Conservation (phyloP, 2,797 vertebrate genomes). For the Cetoscarus ocellatus region DNA sequence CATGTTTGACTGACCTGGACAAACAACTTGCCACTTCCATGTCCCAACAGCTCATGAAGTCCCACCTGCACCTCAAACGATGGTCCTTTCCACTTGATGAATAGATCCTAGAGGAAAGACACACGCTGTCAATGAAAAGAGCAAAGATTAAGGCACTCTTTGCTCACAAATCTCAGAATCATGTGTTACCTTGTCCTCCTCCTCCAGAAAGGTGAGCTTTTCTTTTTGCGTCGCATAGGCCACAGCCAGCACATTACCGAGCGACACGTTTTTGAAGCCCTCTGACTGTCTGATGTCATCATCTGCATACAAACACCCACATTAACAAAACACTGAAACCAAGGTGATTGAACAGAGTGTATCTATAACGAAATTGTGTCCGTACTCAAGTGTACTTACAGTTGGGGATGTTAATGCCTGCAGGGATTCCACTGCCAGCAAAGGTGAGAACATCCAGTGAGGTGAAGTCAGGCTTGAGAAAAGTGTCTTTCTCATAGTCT, state of each 20-base stretch:
- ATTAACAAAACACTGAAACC: neutral
- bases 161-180: neutral
- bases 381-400: constrained; percentile 78
- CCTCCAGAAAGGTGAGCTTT: constrained; percentile 92
- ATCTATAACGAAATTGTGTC: neutral
- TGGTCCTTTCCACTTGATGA: constrained; percentile 90
- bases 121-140: neutral
- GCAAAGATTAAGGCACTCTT: neutral
- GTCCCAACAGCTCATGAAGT: constrained; percentile 92
- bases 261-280: constrained; percentile 94
- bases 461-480: constrained; percentile 94
- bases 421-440: constrained; percentile 93
- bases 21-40: constrained; percentile 94
- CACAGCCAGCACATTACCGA: constrained; percentile 92
- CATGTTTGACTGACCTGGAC: constrained; percentile 83
- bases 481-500: constrained; percentile 92
- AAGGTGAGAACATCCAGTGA: constrained; percentile 94
- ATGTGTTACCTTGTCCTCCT: constrained; percentile 88
- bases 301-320: constrained; percentile 75
- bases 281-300: constrained; percentile 93
- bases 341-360: neutral
- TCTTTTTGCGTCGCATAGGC: constrained; percentile 90
- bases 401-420: constrained; percentile 96
- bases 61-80: constrained; percentile 96
- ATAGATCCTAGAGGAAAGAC: constrained; percentile 84